Evolutionary conservation across 2,888 invertebrate species (phyloP), one percentile per base, ranked within the genome.

Genomic region (Scaptomyza reducta): DNA sequence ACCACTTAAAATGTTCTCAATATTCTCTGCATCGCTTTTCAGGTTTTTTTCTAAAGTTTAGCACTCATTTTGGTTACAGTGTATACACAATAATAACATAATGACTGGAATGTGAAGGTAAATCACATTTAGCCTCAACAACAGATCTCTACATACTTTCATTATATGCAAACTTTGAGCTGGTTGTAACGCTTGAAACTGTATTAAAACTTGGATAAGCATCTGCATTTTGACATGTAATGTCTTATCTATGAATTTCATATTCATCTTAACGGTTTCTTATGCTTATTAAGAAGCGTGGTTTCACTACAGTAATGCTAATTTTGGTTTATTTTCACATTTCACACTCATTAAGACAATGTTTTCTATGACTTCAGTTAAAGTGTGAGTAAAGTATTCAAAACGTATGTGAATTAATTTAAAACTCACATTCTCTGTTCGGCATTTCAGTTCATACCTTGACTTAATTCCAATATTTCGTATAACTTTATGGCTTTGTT

Each of bases 291-390:
- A 47, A 44, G 44, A 25, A 46, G 31, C 40, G 25, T 45, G 45
- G 61, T 71, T 71, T 68, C 61, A 57, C 74, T 14, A 50, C 25
- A 10, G 5, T 35, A 14, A 66, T 62, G 51, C 42, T 50, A 57
- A 71, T 56, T 49, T 53, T 22, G 22, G 49, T 3, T 35, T 22
- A 31, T 18, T 33, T 55, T 51, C 45, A 33, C 35, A 54, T 54
- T 50, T 54, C 1, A 11, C 33, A 45, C 16, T 29, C 13, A 13
- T 16, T 7, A 1, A 16, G 14, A 16, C 22, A 22, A 22, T 4
- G 3, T 22, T 22, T 22, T 22, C 22, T 22, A 22, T 5, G 22
- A 22, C 3, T 22, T 22, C 4, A 22, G 22, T 3, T 22, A 22
- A 22, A 22, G n/a, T 13, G 29, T 31, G 16, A 18, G 10, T 3